Percentiles rank a stretch among this genome's conserved stretches.
Evolutionary conservation across 1,140 invertebrate species (phyloP).

Genomic region (Drosophila virilis): DNA sequence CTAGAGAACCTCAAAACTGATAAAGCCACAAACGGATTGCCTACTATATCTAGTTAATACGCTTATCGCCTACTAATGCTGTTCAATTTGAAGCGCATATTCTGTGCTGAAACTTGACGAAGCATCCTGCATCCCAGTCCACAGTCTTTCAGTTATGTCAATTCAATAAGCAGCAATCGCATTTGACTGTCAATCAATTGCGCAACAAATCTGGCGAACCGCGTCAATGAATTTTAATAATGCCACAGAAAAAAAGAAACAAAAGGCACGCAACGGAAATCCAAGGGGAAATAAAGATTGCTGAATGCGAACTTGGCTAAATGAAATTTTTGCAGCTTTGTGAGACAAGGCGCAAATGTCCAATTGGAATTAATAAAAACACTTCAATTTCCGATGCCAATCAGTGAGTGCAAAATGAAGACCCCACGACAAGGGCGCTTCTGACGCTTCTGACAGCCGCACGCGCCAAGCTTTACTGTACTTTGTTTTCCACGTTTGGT

Average conservation of each 20-base stretch:
- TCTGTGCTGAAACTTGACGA: no score
- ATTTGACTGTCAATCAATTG: slow-evolving; percentile 67
- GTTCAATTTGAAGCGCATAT: not conserved
- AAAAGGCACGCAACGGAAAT: slow-evolving; percentile 44
- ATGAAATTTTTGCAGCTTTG: slow-evolving; percentile 51
- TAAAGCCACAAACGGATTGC: not conserved
- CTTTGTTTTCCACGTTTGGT: slow-evolving; percentile 55
- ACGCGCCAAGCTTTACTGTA: slow-evolving; percentile 73
- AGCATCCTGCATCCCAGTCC: no score
- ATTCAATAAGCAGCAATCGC: slow-evolving; percentile 80
- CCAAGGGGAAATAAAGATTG: not conserved
- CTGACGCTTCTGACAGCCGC: slow-evolving; percentile 51
- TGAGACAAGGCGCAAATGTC: slow-evolving; percentile 42
- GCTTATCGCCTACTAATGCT: no score
- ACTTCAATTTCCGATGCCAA: slow-evolving; percentile 80
- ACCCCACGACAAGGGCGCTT: slow-evolving; percentile 3
- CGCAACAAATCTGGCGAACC: slow-evolving; percentile 48
- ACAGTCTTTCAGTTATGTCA: slow-evolving; percentile 13
- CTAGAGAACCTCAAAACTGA: no score
- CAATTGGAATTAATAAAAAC: slow-evolving; percentile 78
- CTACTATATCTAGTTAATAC: not conserved
- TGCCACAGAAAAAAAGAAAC: slow-evolving; percentile 48
- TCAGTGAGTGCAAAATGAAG: slow-evolving; percentile 50
- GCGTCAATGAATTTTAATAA: slow-evolving; percentile 75
- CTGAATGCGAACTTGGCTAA: slow-evolving; percentile 51